Evolutionary conservation across 1,140 invertebrate genomes (phyloP).

Genomic region (Eumeta japonica): DNA sequence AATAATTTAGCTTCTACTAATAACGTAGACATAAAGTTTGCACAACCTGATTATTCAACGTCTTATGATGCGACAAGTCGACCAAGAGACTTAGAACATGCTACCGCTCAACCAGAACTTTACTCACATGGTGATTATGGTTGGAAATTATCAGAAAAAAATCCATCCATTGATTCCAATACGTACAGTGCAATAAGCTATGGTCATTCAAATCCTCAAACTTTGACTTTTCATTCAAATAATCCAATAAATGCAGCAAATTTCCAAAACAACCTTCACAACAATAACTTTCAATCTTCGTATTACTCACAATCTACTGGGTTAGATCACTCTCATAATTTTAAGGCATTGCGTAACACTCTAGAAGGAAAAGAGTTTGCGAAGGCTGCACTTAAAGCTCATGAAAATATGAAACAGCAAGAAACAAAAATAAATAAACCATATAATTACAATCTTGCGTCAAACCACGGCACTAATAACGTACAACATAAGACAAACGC

Average conservation of each 20-base stretch:
- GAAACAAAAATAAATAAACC: conserved; percentile 2
- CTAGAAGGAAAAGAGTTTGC: conserved; percentile 44
- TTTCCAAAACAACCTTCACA: neutral
- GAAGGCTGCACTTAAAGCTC: conserved; percentile 45
- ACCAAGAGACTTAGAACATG: conserved; percentile 25
- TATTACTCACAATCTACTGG: neutral
- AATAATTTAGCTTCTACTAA: conserved; percentile 31
- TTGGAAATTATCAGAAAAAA: conserved; percentile 47
- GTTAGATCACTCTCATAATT: conserved; percentile 1
- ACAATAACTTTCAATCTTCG: too few relatives aligned
- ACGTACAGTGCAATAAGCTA: too few relatives aligned
- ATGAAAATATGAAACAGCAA: conserved; percentile 41
- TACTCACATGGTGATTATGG: conserved; percentile 53
- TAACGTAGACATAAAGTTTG: conserved; percentile 36
- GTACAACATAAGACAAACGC: too few relatives aligned
- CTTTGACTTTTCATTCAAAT: neutral
- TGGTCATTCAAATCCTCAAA: neutral
- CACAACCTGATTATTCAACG: conserved; percentile 33
- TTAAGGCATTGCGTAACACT: conserved; percentile 29
- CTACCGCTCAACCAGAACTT: conserved; percentile 22
- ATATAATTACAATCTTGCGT: conserved; percentile 14
- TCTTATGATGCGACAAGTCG: conserved; percentile 25
- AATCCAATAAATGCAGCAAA: neutral
- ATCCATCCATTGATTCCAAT: conserved; percentile 11
- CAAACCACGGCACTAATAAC: conserved; percentile 13